phyloP scores from a whole-genome alignment of 2,797 vertebrate species.

The Lepilemur septentrionalis region DNA sequence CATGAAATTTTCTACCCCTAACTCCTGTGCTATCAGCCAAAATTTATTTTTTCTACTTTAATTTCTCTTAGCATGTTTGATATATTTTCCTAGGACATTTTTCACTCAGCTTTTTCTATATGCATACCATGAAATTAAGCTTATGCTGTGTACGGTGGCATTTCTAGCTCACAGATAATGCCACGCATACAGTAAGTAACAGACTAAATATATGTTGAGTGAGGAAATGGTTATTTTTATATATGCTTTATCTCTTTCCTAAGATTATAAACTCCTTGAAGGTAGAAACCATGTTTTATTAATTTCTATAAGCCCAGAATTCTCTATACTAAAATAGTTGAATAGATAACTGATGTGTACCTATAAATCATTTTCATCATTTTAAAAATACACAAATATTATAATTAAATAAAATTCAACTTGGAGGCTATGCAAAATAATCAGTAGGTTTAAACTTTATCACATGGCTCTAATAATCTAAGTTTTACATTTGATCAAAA shows the following conservation, averaged over 20 bases:
- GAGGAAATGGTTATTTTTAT: background rate
- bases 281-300: conserved; percentile 12
- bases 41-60: background rate
- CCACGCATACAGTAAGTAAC: background rate
- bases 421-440: conserved; percentile 59
- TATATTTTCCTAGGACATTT: background rate
- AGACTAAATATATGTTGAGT: background rate
- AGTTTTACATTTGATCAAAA: conserved; percentile 64
- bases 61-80: background rate
- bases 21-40: background rate
- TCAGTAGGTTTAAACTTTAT: conserved; percentile 59
- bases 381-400: conserved; percentile 64
- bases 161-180: background rate
- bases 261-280: background rate
- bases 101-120: background rate
- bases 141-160: background rate
- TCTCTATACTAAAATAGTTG: background rate
- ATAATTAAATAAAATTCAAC: conserved; percentile 67
- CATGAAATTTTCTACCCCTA: background rate
- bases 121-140: background rate
- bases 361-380: conserved; percentile 10
- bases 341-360: background rate
- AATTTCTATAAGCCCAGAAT: background rate
- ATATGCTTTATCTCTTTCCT: background rate
- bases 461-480: conserved; percentile 28